Base-by-base conservation (phyloP, 2,888 invertebrate species). In the Agriotes lineatus region DNA sequence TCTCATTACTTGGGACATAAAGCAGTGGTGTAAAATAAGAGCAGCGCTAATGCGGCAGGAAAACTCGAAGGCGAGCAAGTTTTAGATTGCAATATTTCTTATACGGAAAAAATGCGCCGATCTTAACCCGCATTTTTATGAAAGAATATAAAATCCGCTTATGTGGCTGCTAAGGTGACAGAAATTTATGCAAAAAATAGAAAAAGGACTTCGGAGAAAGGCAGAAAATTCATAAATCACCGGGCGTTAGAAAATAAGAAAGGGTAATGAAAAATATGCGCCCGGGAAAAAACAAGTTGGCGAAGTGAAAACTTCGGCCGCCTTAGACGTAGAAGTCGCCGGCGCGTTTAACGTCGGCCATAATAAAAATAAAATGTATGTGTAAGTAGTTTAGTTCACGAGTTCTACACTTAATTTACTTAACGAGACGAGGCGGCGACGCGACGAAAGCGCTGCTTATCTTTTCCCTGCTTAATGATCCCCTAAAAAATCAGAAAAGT, bases 161-260 rank as follows among this genome's bases (percentile, higher is more conserved):
- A 58, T 66, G 61, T 61, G 60, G 59, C 61, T 57, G 69, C 69
- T 62, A 62, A 70, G 69, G 66, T 66, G 69, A 70, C 69, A 66
- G 60, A 66, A 70, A 70, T 70, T 66, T 70, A 70, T 66, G 69
- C 69, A 70, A 62, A 70, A 70, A 69, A 69, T 61, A 48, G 60
- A 50, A 65, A 59, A 54, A 56, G 56, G 59, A 42, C 22, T 48
- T 66, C 62, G 50, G 50, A 61, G 60, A 52, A 66, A 59, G 39
- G 62, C 65, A 39, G 54, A 67, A 66, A 70, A 66, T 62, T 70
- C 66, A 70, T 70, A 70, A 70, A 62, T 69, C 65, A 70, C 52
- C 44, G 16, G 37, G 57, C 62, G 66, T 50, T 62, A 62, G 50
- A 56, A 65, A 66, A 67, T 52, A 52, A 66, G 59, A 45, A 62